Base-by-base conservation (phyloP, 2,797 vertebrate genomes). In the Lithobates sylvaticus region DNA sequence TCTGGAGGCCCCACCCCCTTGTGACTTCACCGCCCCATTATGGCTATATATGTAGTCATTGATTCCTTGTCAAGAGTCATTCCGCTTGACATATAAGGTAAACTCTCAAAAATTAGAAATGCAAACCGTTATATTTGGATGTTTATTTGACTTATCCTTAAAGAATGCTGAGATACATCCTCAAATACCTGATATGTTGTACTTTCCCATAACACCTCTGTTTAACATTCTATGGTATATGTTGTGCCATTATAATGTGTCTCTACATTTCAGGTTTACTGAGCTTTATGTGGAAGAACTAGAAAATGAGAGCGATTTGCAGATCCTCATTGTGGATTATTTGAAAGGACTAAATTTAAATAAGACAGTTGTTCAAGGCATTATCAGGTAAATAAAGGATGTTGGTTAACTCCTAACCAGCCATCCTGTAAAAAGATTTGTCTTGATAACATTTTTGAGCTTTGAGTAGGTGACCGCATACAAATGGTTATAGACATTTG, bases 251-350 rank as follows among this genome's bases (percentile, higher is more conserved):
- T 58, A 12, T 26, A 23, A 10, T 80, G 76, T 84, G 76, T 84
- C 86, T 76, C 75, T 67, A 61, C 88, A 9, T 89, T 87, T 3
- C 6, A 99, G 98, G 88, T 98, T 99, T 89, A 99, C 98, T 78
- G 98, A 99, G 94, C 93, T 99, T 84, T 99, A 97, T 26, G 94
- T 99, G 54, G 97, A 99, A 89, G 98, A 99, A 93, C 86, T 99
- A 83, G 97, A 97, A 92, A 96, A 93, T 82, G 97, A 98, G 88
- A 94, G 93, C 78, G 98, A 99, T 88, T 93, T 99, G 87, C 93
- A 96, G 0, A 91, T 99, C 91, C 95, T 99, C 88, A 94, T 98
- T 27, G 92, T 94, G 42, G 97, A 98, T 94, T 99, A 99, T 92
- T 93, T 99, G 77, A 97, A 94, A 92, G 94, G 95, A 75, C 89